phyloP scores from a whole-genome alignment of 2,113 vertebrate species.

The Corythornis madagascariensis region DNA sequence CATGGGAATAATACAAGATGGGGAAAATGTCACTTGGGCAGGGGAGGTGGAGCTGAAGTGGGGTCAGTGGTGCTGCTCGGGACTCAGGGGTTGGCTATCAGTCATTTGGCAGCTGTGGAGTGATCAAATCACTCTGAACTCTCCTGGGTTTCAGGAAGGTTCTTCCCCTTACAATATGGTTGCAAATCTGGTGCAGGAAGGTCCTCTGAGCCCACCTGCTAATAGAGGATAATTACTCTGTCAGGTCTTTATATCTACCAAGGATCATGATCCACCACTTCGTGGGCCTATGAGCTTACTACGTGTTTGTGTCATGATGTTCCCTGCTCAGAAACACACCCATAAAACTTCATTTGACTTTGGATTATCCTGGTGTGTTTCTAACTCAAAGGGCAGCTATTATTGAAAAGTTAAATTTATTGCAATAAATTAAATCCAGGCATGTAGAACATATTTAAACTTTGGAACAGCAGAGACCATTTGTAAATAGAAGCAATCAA shows the following conservation, averaged over 20 bases:
- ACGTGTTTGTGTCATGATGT: background rate
- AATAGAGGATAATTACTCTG: background rate
- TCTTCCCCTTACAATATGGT: background rate
- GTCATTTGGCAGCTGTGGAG: background rate
- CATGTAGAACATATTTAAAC: slow-evolving; percentile 17
- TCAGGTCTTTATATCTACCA: background rate
- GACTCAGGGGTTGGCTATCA: accelerated
- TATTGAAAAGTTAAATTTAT: background rate
- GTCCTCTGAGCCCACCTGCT: background rate
- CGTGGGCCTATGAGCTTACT: accelerated
- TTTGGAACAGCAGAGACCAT: background rate
- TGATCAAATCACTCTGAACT: accelerated
- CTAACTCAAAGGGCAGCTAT: background rate
- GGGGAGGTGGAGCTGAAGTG: background rate
- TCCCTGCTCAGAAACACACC: background rate
- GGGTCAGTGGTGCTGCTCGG: background rate
- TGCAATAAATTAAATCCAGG: slow-evolving; percentile 21
- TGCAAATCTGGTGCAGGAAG: background rate
- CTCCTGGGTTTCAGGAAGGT: background rate
- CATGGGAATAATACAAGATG: background rate
- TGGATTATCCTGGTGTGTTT: background rate
- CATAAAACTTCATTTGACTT: background rate
- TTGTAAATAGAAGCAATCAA: slow-evolving; percentile 39
- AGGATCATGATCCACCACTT: background rate
- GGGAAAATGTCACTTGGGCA: background rate